Conservation (phyloP, 2,113 vertebrate species). For the Collichthys lucidus region DNA sequence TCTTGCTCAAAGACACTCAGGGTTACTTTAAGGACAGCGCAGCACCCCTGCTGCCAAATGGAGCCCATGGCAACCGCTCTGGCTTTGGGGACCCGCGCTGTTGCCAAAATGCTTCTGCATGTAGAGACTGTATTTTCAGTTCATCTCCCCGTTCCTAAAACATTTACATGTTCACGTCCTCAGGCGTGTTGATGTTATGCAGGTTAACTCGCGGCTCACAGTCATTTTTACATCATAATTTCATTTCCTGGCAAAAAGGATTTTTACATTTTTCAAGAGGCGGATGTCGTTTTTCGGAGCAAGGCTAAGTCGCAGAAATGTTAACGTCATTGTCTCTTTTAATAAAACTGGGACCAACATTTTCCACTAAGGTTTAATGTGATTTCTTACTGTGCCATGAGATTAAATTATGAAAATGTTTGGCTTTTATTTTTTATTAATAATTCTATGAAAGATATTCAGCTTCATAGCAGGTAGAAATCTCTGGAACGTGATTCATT, state of each 20-base stretch:
- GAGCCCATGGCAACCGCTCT: not conserved
- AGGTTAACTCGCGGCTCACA: not conserved
- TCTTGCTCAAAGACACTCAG: constrained; percentile 8
- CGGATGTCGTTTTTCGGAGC: not conserved
- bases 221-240: not conserved
- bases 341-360: not conserved
- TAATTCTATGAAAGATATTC: not conserved
- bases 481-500: constrained; percentile 4
- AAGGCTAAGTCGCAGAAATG: not conserved
- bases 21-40: constrained; percentile 27
- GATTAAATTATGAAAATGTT: not conserved
- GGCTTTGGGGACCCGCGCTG: constrained; percentile 30
- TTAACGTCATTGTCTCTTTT: not conserved
- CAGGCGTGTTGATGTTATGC: not conserved
- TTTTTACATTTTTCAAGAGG: not conserved
- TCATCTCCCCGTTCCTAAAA: not conserved
- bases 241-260: not conserved
- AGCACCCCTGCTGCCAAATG: constrained; percentile 27
- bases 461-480: no score
- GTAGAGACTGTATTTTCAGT: constrained; percentile 21
- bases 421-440: not conserved
- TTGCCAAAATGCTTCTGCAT: constrained; percentile 34
- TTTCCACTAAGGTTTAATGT: not conserved
- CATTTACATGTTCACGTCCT: constrained; percentile 4
- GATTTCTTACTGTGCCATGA: not conserved